Base-by-base conservation (phyloP, 2,888 invertebrate genomes). In the Tipula lateralis region DNA sequence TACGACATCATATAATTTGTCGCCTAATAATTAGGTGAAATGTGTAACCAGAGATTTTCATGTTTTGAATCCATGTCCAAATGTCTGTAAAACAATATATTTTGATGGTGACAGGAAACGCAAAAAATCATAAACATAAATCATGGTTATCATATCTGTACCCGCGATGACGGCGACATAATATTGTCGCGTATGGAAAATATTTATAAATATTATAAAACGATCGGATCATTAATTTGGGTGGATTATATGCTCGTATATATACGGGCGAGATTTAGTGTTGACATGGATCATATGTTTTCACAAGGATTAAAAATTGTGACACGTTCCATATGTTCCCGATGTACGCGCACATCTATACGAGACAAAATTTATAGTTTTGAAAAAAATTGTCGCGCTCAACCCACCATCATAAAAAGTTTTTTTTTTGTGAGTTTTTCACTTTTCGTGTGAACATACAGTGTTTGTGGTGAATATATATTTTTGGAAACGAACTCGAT, bases 231-330 rank as follows among this genome's bases (percentile, higher is more conserved):
- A 66, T 24, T 66, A 66, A 66, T 66, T 66, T 24, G 66, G 66
- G 66, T 66, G 66, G 24, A 66, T 66, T 66, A n/a, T n/a, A n/a
- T n/a, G n/a, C n/a, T n/a, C n/a, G n/a, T n/a, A n/a, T n/a, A n/a
- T n/a, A n/a, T n/a, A 66, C 66, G 66, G n/a, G 66, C 66, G 3
- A 24, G 19, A 66, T 66, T 66, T 66, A 66, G 66, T 24, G 66
- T 66, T 66, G 66, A 66, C 66, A 66, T 66, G 66, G 66, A 66
- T 66, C 66, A 24, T 66, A 66, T 66, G 66, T 66, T 66, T 66
- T 66, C 66, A 66, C 66, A 19, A 24, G 66, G 66, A 66, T 66
- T 66, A 66, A 66, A 19, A 66, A 66, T 9, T 19, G 66, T 66
- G 66, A 66, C 66, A 66, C 66, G 66, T 66, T 66, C 66, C 66